A percentile compares a stretch with the other conserved stretches of the same genome.
Conservation (phyloP, 2,113 vertebrate species). For the Lagopus leucura region DNA sequence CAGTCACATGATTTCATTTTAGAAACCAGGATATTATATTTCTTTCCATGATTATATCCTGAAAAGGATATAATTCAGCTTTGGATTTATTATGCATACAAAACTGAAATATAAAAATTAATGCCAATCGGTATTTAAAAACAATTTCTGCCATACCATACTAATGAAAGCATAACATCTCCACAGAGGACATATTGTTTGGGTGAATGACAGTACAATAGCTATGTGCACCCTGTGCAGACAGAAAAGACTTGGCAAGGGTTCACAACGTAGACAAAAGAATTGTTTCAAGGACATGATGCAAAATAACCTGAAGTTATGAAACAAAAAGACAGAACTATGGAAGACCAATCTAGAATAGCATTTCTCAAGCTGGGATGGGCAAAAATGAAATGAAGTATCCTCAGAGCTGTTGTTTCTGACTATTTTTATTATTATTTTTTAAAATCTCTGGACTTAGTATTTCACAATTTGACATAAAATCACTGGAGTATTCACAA, state of each 20-base stretch:
- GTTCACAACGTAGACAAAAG: constrained; percentile 41
- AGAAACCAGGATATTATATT: constrained; percentile 8
- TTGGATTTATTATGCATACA: constrained; percentile 23
- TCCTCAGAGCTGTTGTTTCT: not conserved
- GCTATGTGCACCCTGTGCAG: constrained; percentile 36
- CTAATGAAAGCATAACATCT: constrained; percentile 31
- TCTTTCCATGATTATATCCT: not conserved
- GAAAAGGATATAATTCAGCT: not conserved
- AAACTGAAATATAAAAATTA: constrained; percentile 40
- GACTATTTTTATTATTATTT: not conserved
- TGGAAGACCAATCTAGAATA: not conserved
- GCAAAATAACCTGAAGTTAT: constrained; percentile 50
- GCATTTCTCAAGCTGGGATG: not conserved
- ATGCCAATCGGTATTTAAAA: not conserved
- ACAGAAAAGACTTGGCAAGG: constrained; percentile 53
- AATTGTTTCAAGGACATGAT: constrained; percentile 61
- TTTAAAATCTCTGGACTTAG: not conserved
- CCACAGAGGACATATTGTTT: constrained; percentile 25
- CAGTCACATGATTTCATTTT: not conserved
- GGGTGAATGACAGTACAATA: constrained; percentile 51
- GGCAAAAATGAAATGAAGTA: not conserved
- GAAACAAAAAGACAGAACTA: constrained; percentile 31
- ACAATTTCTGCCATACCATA: not conserved
- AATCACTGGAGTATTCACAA: not conserved
- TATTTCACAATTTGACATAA: not conserved